These are phyloP conservation scores for Pemphigus obesinymphae DNA, from an alignment of 1,140 invertebrate species.

Conservation along the genomic window DNA sequence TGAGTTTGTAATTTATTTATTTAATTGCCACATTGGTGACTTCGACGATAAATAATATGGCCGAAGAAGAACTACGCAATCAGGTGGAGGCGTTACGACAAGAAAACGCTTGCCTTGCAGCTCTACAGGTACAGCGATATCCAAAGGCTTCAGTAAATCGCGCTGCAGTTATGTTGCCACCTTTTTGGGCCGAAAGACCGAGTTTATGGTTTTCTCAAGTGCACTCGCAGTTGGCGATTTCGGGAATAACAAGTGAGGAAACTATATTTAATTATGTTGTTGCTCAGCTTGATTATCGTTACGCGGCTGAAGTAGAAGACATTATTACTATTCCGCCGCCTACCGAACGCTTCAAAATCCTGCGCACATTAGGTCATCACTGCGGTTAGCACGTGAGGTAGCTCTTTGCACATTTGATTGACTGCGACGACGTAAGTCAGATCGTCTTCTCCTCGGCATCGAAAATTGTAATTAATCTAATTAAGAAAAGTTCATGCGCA, in stretches of 20 bases:
- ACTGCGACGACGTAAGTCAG: no score
- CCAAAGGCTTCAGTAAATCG: background rate
- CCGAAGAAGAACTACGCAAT: background rate
- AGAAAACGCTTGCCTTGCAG: background rate
- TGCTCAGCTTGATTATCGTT: background rate
- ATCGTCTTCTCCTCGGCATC: no score
- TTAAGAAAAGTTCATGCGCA: no score
- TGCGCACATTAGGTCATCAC: no score
- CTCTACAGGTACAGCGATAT: background rate
- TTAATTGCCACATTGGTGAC: no score
- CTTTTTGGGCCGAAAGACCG: background rate
- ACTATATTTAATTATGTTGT: background rate
- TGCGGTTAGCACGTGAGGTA: no score
- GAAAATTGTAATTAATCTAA: no score
- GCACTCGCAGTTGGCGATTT: no score
- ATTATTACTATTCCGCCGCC: background rate
- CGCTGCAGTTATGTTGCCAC: background rate
- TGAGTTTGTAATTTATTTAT: no score
- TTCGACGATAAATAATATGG: background rate
- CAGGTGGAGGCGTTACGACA: background rate
- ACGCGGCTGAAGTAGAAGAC: background rate
- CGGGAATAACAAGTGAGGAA: background rate
- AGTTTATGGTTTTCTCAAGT: background rate
- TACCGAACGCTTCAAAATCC: background rate
- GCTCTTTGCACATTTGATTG: no score